Evolutionary conservation across 1,140 invertebrate genomes (phyloP), one percentile per base, ranked within the genome.

Genomic region (Microvelia longipes): DNA sequence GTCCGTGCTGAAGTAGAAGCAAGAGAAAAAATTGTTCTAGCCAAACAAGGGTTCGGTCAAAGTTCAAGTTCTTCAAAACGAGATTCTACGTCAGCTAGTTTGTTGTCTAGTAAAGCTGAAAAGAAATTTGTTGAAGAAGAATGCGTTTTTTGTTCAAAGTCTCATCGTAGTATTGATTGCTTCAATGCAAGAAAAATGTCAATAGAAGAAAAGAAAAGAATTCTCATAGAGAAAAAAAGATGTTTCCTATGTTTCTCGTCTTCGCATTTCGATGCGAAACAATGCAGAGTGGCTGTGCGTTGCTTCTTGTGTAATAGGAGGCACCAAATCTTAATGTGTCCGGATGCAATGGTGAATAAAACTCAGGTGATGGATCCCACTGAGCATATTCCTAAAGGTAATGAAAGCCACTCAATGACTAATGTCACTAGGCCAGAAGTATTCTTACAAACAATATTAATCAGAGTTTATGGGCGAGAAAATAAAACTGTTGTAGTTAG

Each of bases 171-270:
- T 65, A 24, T 27, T 5, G 63, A 65, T 24, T 65, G 63, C 63
- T 65, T 65, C n/a, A 65, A 65, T n/a, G 63, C 63, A 24, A n/a
- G 63, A 24, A 65, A 65, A 25, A 65, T 25, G 63, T 13, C 63
- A 24, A 2, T n/a, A n/a, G 63, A 65, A 11, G 63, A 65, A 24
- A n/a, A 25, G 11, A n/a, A 25, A 65, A n/a, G 26, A 65, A 65
- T 65, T 65, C 24, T 65, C 2, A 5, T 11, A 65, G 63, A 65
- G 24, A 65, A 65, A 24, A 27, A 27, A 11, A 2, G 63, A n/a
- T 65, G 63, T 65, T 65, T 65, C 26, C 63, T n/a, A 13, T 65
- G 63, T 24, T 65, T 65, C 24, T 27, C n/a, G 2, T 2, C 5
- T 13, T n/a, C n/a, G 11, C 63, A 65, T 24, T 11, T 2, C 24